phyloP scores from a whole-genome alignment of 1,140 invertebrate genomes.

The Aphelenchoides fujianensis region DNA sequence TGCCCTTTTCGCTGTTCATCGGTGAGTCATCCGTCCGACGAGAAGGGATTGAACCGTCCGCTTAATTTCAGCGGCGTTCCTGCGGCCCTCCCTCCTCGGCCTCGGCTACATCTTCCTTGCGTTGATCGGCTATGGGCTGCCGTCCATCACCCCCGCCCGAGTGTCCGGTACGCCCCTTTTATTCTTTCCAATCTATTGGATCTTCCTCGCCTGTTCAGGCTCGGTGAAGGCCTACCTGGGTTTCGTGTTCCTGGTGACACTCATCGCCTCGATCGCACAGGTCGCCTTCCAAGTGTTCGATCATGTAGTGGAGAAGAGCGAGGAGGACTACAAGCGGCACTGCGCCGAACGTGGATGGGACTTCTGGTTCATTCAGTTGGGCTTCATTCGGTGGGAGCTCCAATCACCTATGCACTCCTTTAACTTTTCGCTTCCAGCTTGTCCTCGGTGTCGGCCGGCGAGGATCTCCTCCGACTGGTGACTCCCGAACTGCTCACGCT shows the following conservation, averaged over 20 bases:
- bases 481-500: conserved; percentile 51
- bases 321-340: background rate
- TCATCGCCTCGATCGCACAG: background rate
- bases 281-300: conserved; percentile 4
- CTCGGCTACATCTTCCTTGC: conserved; percentile 6
- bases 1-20: conserved; percentile 4
- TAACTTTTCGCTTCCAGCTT: conserved; percentile 36
- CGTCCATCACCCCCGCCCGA: background rate
- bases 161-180: no score
- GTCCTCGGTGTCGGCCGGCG: background rate
- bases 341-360: background rate
- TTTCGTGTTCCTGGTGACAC: background rate
- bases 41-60: background rate
- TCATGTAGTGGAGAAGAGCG: background rate
- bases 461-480: conserved; percentile 38
- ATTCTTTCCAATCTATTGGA: no score
- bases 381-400: conserved; percentile 52
- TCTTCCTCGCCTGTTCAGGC: no score
- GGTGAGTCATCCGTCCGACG: background rate
- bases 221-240: background rate
- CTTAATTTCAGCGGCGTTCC: conserved; percentile 4
- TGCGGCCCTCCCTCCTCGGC: conserved; percentile 1
- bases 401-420: no score
- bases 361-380: conserved; percentile 48
- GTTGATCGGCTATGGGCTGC: background rate